Evolutionary conservation across 2,113 vertebrate genomes (phyloP), one percentile per base, ranked within the genome.

Genomic region (Sinocyclocheilus anophthalmus): DNA sequence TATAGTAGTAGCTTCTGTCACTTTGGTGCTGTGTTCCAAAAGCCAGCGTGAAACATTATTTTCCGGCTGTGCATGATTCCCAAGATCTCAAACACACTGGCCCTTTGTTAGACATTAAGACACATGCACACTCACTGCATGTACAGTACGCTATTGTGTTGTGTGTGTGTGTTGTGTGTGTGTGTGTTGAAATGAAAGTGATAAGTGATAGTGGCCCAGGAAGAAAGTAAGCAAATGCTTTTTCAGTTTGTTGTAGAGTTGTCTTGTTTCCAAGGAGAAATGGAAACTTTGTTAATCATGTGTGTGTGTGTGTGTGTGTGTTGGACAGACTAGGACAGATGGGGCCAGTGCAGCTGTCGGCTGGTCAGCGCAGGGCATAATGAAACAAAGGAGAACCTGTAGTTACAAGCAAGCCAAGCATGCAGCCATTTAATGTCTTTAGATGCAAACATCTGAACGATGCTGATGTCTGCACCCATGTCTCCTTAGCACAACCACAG

Each of bases 381-480:
- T 45, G 59, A 75, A 80, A 88, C 85, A 89, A 87, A 87, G 72
- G 82, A 37, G 33, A 72, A 75, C 82, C 77, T 89, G 85, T 84
- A 86, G 85, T 79, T 86, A 72, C 76, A 88, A 86, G 86, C 73
- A 50, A 30, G 39, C 81, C 77, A 85, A 87, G 81, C 69, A 84
- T 86, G 39, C 76, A 53, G 10, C 48, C 45, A 76, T 76, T 18
- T 48, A 76, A 76, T 86, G 67, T 69, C 63, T 81, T 83, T 79
- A 87, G 67, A 72, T 48, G n/a, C 63, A 90, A 86, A 84, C 37
- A 86, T 86, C n/a, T 85, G 67, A 86, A 89, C 50, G 63, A 89
- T 84, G 70, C 76, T 26, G 50, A 83, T 85, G 76, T 69, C 75
- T 14, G 83, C 75, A 77, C 59, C 75, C 16, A 55, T 39, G 30